Base-by-base conservation (phyloP, 2,888 invertebrate genomes). In the Carterocephalus palaemon region DNA sequence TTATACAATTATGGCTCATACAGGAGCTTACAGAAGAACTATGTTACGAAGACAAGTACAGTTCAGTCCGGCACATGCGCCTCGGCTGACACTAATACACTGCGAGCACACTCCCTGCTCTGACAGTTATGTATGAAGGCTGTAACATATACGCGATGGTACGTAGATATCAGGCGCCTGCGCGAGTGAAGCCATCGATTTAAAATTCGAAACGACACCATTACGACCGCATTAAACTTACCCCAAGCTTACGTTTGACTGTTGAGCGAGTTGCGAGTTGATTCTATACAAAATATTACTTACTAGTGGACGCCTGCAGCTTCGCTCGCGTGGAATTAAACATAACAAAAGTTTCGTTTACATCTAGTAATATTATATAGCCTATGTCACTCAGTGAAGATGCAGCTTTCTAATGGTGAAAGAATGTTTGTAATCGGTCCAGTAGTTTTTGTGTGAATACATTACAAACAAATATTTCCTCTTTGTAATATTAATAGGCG, bases 111-210 rank as follows among this genome's bases (percentile, higher is more conserved):
- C 12, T 2, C 17, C 8, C 4, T 17, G 12, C 5, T n/a, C 26
- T 34, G 43, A 43, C 43, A 43, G 43, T 31, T 43, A 37, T 43
- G 43, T 43, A 37, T 43, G 43, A 43, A 29, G 43, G n/a, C 15
- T 22, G n/a, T n/a, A 31, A 31, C 29, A n/a, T 37, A 26, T 24
- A 33, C 24, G 24, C 17, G 41, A 41, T 26, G 41, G 41, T n/a
- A n/a, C n/a, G n/a, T 19, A 41, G 26, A 33, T 33, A 26, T 41
- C 41, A 37, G n/a, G 17, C 43, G 29, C 36, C 36, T 16, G 22
- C 17, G 16, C 39, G 15, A 36, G 36, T 29, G 22, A 36, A 43
- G 36, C 29, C 26, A 17, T 23, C 9, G 29, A 31, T 43, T 43
- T 43, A 31, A 37, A 43, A 37, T 43, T 43, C 36, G 36, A 36